Base-by-base conservation (phyloP, 2,797 vertebrate genomes). In the Pipistrellus kuhlii region DNA sequence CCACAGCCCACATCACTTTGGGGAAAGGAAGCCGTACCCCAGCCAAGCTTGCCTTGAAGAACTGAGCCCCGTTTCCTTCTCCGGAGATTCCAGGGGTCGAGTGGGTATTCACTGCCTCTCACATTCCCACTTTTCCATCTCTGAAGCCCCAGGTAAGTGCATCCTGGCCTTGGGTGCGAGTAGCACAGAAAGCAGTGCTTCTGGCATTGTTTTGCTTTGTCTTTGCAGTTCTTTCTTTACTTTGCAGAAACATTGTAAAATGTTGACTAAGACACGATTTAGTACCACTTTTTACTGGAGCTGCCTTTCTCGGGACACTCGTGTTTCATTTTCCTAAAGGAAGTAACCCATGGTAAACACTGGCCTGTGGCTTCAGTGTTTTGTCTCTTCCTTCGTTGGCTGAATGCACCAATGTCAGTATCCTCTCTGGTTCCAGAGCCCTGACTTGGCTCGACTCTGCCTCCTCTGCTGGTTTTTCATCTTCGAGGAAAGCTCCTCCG, bases 401-500 rank as follows among this genome's bases (percentile, higher is more conserved):
- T 9, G 68, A 71, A 30, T 1, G 4, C 20, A 10, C 72, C 25
- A 30, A 15, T 72, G 71, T 90, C 89, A 53, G 25, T 23, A 17
- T 30, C 66, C 72, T 85, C 53, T 57, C 62, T 46, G 30, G 38
- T 73, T 68, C 69, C 8, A 35, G 12, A 86, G 64, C 10, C 69
- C 80, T 15, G 20, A 17, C 32, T 69, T 90, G 38, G 10, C 55
- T 83, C 32, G 38, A 41, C 11, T 18, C 23, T 27, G 20, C 62
- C 85, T 32, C 27, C 44, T 66, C 1, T 69, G 95, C 93, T 78
- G 6, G 14, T 82, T 88, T 94, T 64, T 95, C 86, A 90, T 94
- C 93, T 94, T 92, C 53, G 88, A 84, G 93, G 46, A 96, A 97
- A 96, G 96, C 78, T 85, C 51, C 0, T n/a, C 48, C 95, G 38